Percentiles rank a stretch among this genome's conserved stretches.
These are phyloP conservation scores for Scartelaos histophorus DNA, from an alignment of 2,113 vertebrate species.

Conservation along the genomic window DNA sequence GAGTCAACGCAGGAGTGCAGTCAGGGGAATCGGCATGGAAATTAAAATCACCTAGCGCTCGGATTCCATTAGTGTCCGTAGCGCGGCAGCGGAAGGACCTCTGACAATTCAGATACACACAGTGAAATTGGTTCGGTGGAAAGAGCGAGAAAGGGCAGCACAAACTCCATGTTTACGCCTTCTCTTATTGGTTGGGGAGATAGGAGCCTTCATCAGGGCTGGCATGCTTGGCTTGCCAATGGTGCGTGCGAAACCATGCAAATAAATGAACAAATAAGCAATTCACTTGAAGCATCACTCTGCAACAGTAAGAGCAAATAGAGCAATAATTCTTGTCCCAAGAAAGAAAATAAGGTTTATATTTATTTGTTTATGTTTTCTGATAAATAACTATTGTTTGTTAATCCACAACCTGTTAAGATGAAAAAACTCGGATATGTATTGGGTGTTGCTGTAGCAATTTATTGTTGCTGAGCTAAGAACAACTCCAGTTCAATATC, in stretches of 20 bases:
- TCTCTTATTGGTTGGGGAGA: slow-evolving; percentile 70
- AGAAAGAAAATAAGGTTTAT: slow-evolving; percentile 63
- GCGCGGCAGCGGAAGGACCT: slow-evolving; percentile 73
- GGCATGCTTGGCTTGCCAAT: slow-evolving; percentile 70
- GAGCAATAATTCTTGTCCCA: slow-evolving; percentile 68
- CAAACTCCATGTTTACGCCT: slow-evolving; percentile 68
- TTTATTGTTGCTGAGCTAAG: slow-evolving; percentile 47
- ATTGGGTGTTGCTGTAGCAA: slow-evolving; percentile 34
- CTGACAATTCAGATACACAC: slow-evolving; percentile 79
- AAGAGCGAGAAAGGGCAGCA: slow-evolving; percentile 66
- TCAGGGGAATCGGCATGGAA: slow-evolving; percentile 80
- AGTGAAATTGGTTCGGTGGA: slow-evolving; percentile 78
- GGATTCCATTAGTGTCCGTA: slow-evolving; percentile 78
- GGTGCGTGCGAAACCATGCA: slow-evolving; percentile 71
- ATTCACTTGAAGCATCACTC: slow-evolving; percentile 70
- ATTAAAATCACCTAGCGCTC: slow-evolving; percentile 81
- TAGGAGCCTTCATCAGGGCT: slow-evolving; percentile 76
- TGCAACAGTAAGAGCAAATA: slow-evolving; percentile 68
- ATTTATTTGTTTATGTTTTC: slow-evolving; percentile 33
- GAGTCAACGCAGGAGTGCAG: slow-evolving; percentile 76
- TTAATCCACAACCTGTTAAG: slow-evolving; percentile 52
- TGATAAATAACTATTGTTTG: slow-evolving; percentile 39
- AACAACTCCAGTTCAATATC: slow-evolving; percentile 52
- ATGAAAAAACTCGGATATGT: slow-evolving; percentile 42
- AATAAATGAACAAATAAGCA: slow-evolving; percentile 81